Conservation (phyloP, 2,888 invertebrate genomes). For the Nephrotoma flavescens region DNA sequence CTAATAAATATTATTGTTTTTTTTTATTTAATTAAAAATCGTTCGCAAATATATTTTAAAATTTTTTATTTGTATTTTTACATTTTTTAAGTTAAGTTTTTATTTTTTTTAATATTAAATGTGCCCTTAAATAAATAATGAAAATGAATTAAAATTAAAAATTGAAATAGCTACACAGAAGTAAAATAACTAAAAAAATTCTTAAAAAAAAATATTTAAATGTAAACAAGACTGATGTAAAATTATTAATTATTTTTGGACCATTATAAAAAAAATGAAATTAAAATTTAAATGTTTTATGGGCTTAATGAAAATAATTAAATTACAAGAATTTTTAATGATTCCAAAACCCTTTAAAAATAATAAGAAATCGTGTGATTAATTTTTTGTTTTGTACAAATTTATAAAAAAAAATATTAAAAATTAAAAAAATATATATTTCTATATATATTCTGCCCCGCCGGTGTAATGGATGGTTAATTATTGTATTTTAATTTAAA, state of each 20-base stretch:
- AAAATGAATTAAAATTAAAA: slow-evolving; percentile 2
- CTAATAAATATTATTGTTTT: background rate
- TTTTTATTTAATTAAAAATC: slow-evolving; percentile 1
- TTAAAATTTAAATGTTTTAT: background rate
- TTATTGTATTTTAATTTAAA: background rate
- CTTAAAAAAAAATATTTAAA: background rate
- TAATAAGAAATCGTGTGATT: background rate
- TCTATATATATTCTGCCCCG: background rate
- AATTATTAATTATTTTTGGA: background rate
- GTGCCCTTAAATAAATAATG: slow-evolving; percentile 3
- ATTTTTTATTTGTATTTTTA: background rate
- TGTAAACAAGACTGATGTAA: background rate
- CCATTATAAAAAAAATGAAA: background rate
- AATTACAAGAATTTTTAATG: background rate
- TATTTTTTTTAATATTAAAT: background rate
- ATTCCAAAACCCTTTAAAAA: background rate
- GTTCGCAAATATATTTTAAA: background rate
- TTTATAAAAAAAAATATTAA: background rate
- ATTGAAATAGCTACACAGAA: background rate
- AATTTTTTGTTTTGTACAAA: background rate
- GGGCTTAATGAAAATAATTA: background rate
- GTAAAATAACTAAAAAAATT: background rate
- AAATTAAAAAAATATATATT: background rate
- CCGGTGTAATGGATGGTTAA: background rate
- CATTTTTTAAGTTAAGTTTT: background rate